phyloP scores from a whole-genome alignment of 2,888 invertebrate genomes.

The Drosophila yooni region DNA sequence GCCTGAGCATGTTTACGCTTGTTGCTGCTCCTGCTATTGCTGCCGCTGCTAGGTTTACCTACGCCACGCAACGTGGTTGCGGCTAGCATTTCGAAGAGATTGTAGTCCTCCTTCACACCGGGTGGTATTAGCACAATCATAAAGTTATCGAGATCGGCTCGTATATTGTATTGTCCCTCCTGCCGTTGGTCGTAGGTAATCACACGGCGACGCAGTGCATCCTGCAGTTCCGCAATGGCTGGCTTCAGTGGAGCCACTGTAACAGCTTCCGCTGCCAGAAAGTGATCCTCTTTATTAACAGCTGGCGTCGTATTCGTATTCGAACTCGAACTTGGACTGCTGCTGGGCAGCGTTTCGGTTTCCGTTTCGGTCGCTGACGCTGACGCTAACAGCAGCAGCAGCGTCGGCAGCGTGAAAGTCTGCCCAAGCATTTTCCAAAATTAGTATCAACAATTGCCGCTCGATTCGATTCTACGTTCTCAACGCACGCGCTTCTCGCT shows the following conservation, averaged over 20 bases:
- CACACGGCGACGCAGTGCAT: constrained; percentile 66
- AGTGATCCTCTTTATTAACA: constrained; percentile 50
- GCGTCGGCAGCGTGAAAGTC: constrained; percentile 52
- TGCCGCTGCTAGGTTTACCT: constrained; percentile 34
- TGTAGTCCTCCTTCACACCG: constrained; percentile 76
- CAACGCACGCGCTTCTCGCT: constrained; percentile 68
- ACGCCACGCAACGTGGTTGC: constrained; percentile 73
- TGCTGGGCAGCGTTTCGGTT: constrained; percentile 25
- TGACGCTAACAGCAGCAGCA: constrained; percentile 30
- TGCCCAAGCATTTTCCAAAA: constrained; percentile 48
- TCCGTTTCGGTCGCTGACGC: constrained; percentile 28
- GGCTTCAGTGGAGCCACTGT: constrained; percentile 44
- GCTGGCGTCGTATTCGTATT: constrained; percentile 14
- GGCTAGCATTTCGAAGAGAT: constrained; percentile 79
- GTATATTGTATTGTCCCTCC: constrained; percentile 90
- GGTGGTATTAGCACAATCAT: constrained; percentile 89
- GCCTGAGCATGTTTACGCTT: constrained; percentile 65
- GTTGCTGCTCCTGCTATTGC: constrained; percentile 23
- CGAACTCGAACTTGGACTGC: constrained; percentile 16
- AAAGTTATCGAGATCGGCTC: constrained; percentile 91
- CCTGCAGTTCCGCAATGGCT: constrained; percentile 46
- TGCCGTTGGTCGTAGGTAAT: constrained; percentile 88
- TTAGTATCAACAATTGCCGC: constrained; percentile 15
- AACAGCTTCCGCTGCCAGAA: constrained; percentile 40
- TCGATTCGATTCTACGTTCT: constrained; percentile 63